A percentile compares a stretch with the other conserved stretches of the same genome.
Evolutionary conservation across 2,113 vertebrate species (phyloP).

Genomic region (Cairina moschata): DNA sequence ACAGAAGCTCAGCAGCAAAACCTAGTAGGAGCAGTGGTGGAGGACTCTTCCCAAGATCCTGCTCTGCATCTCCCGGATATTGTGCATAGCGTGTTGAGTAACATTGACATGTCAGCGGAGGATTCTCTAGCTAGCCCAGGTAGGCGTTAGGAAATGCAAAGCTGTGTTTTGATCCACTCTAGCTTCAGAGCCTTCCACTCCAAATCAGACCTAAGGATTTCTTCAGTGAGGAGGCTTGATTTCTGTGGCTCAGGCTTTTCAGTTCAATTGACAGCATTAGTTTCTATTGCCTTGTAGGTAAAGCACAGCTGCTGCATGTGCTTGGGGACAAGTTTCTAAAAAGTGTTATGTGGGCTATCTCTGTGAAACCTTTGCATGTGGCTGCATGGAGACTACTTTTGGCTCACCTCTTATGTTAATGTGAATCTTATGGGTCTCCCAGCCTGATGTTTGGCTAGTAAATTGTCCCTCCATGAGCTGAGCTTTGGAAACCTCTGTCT

Average conservation of each 20-base stretch:
- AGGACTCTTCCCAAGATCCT: conserved; percentile 26
- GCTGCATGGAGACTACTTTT: neutral
- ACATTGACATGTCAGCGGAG: conserved; percentile 71
- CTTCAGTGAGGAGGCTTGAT: neutral
- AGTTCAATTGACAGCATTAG: neutral
- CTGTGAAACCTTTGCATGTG: neutral
- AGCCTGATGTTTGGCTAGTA: neutral
- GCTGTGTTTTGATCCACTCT: neutral
- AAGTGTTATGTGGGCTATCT: neutral
- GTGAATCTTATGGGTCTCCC: neutral
- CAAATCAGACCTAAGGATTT: neutral
- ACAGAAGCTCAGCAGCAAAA: neutral
- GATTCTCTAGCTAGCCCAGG: conserved; percentile 44
- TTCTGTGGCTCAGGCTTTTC: neutral
- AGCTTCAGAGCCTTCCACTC: neutral
- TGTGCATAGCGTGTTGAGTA: conserved; percentile 79
- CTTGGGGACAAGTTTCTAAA: neutral
- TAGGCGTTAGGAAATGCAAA: conserved; percentile 15
- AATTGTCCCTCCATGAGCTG: neutral
- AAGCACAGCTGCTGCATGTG: neutral
- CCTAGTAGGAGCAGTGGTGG: neutral
- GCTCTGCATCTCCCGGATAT: conserved; percentile 79
- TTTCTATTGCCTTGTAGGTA: neutral
- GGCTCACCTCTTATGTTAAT: neutral
- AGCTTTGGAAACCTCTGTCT: neutral